Evolutionary conservation across 2,797 vertebrate genomes (phyloP), one percentile per base, ranked within the genome.

Genomic region (Anas bernieri): DNA sequence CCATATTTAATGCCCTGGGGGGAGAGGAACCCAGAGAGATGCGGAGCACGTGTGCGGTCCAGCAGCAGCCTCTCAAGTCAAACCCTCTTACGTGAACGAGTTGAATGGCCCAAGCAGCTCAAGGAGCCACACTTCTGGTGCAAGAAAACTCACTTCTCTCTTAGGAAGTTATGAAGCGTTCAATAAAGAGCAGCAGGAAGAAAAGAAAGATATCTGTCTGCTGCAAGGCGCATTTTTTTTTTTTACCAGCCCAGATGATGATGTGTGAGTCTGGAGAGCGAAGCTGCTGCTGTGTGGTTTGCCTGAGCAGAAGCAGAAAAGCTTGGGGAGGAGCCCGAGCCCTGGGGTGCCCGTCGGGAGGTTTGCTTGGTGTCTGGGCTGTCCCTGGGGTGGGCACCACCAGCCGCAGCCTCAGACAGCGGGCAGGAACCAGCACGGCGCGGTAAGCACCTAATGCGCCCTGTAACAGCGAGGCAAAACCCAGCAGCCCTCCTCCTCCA

Each of bases 1-100:
- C 83, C 80, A 82, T 82, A 86, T 94, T 94, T 91, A 83, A 92
- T 92, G 90, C 92, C 88, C 72, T 69, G 5, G 1, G 93, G 90
- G 82, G 70, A 69, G 56, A 18, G 33, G 33, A 90, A 66, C 2
- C 10, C 82, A 75, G 86, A 59, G 55, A 69, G 35, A 58, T 62
- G 78, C 73, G 56, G 79, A 83, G 54, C 55, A 74, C 31, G 26
- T 3, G 63, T 88, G 77, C 70, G 45, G 77, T 82, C 63, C 77
- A 83, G 45, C 63, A 85, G 69, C 84, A 50, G 81, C 28, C 69
- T 89, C 75, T 72, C 67, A 72, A 68, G 50, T 74, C 68, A 86
- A 70, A 75, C 14, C n/a, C 18, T 90, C 31, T 74, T 56, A 64
- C 55, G 45, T 11, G 6, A 17, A 20, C 33, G 26, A 80, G 30